These are phyloP conservation scores for Python bivittatus DNA, from an alignment of 2,113 vertebrate species.

Conservation along the genomic window DNA sequence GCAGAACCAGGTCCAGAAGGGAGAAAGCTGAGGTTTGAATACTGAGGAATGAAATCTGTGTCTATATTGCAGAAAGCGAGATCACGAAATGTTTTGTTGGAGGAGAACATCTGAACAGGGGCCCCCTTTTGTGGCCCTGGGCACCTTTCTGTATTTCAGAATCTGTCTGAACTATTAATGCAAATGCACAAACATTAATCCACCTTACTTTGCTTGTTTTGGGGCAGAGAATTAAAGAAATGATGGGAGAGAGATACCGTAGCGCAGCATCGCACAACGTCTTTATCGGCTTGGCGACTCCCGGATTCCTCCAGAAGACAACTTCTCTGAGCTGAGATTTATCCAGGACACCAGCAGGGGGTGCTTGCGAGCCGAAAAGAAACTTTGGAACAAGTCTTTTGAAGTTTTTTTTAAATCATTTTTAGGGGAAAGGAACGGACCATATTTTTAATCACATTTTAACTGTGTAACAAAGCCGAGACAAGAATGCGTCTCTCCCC, in stretches of 20 bases:
- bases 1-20: not conserved
- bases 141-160: not conserved
- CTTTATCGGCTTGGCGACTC: too few relatives aligned
- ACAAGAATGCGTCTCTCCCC: not conserved
- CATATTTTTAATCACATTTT: too few relatives aligned
- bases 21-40: not conserved
- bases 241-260: not conserved
- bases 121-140: not conserved
- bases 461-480: not conserved
- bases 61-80: not conserved
- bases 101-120: not conserved
- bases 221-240: not conserved
- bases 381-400: not conserved
- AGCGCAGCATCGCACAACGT: too few relatives aligned
- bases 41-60: not conserved
- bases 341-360: not conserved
- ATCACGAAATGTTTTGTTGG: not conserved
- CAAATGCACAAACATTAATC: not conserved
- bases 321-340: not conserved
- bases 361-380: not conserved
- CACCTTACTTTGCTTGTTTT: not conserved
- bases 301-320: not conserved
- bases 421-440: too few relatives aligned
- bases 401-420: not conserved
- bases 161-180: not conserved